phyloP scores from a whole-genome alignment of 2,113 vertebrate genomes.

The Anoura caudifer region DNA sequence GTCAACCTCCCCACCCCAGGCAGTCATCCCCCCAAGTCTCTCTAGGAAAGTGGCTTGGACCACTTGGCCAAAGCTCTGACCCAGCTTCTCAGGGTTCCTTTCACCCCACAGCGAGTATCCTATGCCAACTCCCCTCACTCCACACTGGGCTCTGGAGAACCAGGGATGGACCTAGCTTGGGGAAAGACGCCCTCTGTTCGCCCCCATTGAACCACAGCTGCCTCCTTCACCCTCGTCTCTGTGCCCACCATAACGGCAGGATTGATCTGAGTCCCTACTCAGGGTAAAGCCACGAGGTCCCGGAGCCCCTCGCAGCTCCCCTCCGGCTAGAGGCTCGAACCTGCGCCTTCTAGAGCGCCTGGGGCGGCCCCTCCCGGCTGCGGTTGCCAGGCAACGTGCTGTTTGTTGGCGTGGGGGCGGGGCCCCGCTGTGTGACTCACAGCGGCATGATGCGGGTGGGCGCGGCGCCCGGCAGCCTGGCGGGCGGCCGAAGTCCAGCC shows the following conservation, averaged over 20 bases:
- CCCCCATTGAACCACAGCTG: neutral
- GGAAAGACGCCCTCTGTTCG: neutral
- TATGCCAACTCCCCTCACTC: neutral
- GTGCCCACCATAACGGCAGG: neutral
- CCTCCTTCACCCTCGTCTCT: neutral
- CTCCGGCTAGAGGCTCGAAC: conserved; percentile 35
- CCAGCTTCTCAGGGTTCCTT: neutral
- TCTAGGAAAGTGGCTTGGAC: neutral
- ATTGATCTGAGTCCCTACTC: neutral
- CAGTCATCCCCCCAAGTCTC: neutral
- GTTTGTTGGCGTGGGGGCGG: conserved; percentile 73
- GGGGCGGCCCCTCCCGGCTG: neutral
- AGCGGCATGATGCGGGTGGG: conserved; percentile 62
- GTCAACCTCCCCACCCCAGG: neutral
- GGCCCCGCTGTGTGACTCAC: conserved; percentile 73
- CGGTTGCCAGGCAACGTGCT: conserved; percentile 64
- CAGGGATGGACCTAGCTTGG: neutral
- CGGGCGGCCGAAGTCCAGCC: conserved; percentile 48
- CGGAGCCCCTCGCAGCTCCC: too few relatives aligned
- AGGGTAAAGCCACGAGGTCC: neutral
- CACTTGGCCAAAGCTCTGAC: neutral
- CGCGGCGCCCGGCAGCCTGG: conserved; percentile 69
- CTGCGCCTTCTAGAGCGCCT: accelerated
- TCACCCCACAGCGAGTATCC: neutral
- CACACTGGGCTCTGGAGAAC: neutral